phyloP scores from a whole-genome alignment of 2,888 invertebrate species.

The Theretra japonica region DNA sequence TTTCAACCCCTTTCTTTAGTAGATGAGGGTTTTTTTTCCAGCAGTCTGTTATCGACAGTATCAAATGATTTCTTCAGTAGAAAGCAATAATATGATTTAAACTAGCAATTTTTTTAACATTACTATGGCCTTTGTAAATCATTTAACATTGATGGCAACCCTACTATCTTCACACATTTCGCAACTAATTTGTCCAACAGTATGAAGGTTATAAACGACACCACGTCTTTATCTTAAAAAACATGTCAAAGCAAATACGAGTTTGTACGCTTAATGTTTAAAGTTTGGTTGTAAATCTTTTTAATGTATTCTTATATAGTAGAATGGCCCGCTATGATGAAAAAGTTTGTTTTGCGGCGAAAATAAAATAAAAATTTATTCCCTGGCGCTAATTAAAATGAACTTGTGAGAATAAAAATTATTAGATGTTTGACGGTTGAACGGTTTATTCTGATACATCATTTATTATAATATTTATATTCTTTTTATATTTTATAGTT shows the following conservation, averaged over 20 bases:
- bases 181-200: slow-evolving; percentile 12
- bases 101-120: not conserved
- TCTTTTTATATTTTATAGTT: too few relatives aligned
- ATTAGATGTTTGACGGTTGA: not conserved
- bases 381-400: slow-evolving; percentile 2
- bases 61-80: too few relatives aligned
- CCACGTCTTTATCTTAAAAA: slow-evolving; percentile 19
- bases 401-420: slow-evolving; percentile 14
- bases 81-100: too few relatives aligned
- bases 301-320: slow-evolving; percentile 24
- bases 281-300: slow-evolving; percentile 21
- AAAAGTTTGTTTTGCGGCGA: slow-evolving; percentile 8
- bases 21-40: too few relatives aligned
- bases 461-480: too few relatives aligned
- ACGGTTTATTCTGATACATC: too few relatives aligned
- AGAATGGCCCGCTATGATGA: not conserved
- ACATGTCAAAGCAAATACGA: slow-evolving; percentile 19
- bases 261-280: slow-evolving; percentile 18
- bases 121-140: too few relatives aligned
- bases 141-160: not conserved
- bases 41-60: too few relatives aligned
- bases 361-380: slow-evolving; percentile 6
- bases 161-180: not conserved
- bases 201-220: not conserved
- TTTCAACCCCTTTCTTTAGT: too few relatives aligned